Evolutionary conservation across 2,113 vertebrate species (phyloP).

Genomic region (Dolichallabes microphthalmus): DNA sequence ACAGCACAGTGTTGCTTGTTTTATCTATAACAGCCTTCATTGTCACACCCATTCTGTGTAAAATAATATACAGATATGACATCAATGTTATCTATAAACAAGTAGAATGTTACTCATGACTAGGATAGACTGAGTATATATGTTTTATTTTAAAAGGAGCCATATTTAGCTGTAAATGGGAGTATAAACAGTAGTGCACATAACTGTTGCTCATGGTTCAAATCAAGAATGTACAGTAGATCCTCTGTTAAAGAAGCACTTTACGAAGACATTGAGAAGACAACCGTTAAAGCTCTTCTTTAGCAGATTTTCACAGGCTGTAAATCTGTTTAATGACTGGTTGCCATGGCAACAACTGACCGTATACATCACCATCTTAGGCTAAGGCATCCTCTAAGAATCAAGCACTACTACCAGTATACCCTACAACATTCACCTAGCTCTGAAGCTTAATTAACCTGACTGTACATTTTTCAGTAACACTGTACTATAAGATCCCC

Average conservation of each 20-base stretch:
- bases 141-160: not conserved
- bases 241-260: no score
- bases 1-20: not conserved
- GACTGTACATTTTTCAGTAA: not conserved
- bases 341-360: slow-evolving; percentile 47
- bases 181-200: no score
- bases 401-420: not conserved
- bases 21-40: not conserved
- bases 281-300: no score
- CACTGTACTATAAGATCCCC: not conserved
- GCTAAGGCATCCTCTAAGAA: not conserved
- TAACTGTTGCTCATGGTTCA: no score
- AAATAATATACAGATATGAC: not conserved
- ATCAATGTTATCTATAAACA: not conserved
- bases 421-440: not conserved
- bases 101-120: not conserved
- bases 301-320: not conserved
- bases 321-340: slow-evolving; percentile 36
- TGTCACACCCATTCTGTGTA: not conserved
- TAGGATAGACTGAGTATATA: not conserved
- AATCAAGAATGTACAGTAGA: no score
- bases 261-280: no score
- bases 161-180: not conserved
- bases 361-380: not conserved
- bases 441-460: not conserved